A percentile compares a stretch with the other conserved stretches of the same genome.
phyloP scores from a whole-genome alignment of 2,888 invertebrate genomes.

The Ypsolopha sequella region DNA sequence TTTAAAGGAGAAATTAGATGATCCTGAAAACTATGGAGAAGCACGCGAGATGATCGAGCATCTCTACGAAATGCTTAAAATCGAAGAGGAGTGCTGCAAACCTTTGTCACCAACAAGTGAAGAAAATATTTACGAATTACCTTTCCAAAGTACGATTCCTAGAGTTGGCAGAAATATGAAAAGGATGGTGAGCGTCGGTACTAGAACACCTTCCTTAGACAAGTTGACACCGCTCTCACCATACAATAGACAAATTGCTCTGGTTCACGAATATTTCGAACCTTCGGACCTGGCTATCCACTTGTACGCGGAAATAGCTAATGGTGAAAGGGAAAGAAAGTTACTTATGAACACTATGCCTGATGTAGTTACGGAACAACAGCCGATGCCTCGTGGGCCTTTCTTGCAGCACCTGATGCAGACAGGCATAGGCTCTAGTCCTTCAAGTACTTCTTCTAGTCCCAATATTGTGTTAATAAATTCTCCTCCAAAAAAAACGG shows the following conservation, averaged over 20 bases:
- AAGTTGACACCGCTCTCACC: conserved; percentile 64
- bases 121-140: conserved; percentile 76
- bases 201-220: conserved; percentile 70
- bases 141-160: conserved; percentile 56
- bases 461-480: conserved; percentile 18
- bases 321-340: conserved; percentile 46
- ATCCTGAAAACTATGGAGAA: conserved; percentile 79
- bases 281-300: conserved; percentile 68
- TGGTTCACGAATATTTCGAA: conserved; percentile 62
- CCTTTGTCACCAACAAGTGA: conserved; percentile 22
- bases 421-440: conserved; percentile 18
- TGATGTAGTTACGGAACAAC: conserved; percentile 50
- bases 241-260: conserved; percentile 49
- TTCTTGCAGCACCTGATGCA: conserved; percentile 59
- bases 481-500: too few relatives aligned
- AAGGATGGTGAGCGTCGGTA: conserved; percentile 67
- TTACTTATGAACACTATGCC: conserved; percentile 45
- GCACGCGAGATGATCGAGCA: conserved; percentile 84
- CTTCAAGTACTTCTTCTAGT: conserved; percentile 18
- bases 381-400: conserved; percentile 55
- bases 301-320: conserved; percentile 74
- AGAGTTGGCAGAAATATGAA: conserved; percentile 50
- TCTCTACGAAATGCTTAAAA: conserved; percentile 79
- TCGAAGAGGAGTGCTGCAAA: conserved; percentile 75
- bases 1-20: conserved; percentile 76